phyloP scores from a whole-genome alignment of 1,140 invertebrate species.

The Penaeus japonicus region DNA sequence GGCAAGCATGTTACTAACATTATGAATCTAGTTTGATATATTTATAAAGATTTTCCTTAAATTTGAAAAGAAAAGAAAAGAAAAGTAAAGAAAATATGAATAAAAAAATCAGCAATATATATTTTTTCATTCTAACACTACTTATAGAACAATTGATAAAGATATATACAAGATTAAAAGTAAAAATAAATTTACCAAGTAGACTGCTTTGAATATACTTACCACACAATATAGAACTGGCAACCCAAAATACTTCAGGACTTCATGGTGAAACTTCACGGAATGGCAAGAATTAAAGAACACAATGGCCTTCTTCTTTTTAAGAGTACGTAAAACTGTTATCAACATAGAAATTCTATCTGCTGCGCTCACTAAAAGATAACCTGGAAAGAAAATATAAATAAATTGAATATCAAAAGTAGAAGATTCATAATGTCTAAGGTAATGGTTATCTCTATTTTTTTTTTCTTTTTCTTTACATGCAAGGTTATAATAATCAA shows the following conservation, averaged over 20 bases:
- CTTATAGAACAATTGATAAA: no score
- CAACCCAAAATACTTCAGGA: constrained; percentile 11
- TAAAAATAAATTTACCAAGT: no score
- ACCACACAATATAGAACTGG: constrained; percentile 38
- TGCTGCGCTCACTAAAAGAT: constrained; percentile 22
- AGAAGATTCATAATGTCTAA: no score
- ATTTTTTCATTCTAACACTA: no score
- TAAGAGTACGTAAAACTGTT: constrained; percentile 29
- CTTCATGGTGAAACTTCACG: constrained; percentile 31
- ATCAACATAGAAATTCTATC: constrained; percentile 30
- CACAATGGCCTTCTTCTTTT: constrained; percentile 41
- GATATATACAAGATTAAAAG: no score
- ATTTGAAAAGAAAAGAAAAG: no score
- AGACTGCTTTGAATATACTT: constrained; percentile 8
- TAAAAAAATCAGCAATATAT: no score
- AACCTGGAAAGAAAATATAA: constrained; percentile 10
- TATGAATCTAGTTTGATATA: no score
- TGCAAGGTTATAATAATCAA: not conserved
- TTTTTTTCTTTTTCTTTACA: not conserved
- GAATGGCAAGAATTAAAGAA: constrained; percentile 48
- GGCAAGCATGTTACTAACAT: no score
- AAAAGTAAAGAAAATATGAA: no score
- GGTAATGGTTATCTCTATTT: not conserved
- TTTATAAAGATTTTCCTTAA: no score
- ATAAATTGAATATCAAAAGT: no score